Evolutionary conservation across 2,113 vertebrate species (phyloP).

Genomic region (Ammodytes dubius): DNA sequence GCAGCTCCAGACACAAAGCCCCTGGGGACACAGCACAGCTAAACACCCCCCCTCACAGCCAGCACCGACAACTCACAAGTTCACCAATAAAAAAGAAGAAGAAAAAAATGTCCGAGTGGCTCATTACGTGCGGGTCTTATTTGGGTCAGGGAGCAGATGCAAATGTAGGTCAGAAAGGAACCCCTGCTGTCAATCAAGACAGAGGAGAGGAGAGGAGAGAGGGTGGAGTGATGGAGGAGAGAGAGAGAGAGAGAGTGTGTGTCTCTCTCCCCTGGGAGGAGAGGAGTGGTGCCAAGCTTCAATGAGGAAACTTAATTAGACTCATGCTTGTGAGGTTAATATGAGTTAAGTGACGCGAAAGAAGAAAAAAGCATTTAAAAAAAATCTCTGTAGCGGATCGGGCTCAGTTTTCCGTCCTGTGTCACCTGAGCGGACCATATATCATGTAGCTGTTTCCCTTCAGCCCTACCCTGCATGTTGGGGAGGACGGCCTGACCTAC

Average conservation of each 20-base stretch:
- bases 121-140: conserved; percentile 77
- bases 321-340: conserved; percentile 61
- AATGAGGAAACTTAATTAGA: conserved; percentile 71
- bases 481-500: conserved; percentile 80
- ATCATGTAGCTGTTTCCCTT: conserved; percentile 66
- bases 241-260: conserved; percentile 38
- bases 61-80: conserved; percentile 62
- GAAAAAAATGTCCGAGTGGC: conserved; percentile 44
- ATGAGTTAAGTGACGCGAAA: conserved; percentile 50
- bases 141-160: conserved; percentile 84
- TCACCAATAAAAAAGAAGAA: conserved; percentile 11
- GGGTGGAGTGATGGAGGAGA: conserved; percentile 37
- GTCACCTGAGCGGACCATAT: conserved; percentile 22
- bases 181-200: conserved; percentile 81
- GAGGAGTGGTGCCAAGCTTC: conserved; percentile 48
- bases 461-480: conserved; percentile 44
- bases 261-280: conserved; percentile 51
- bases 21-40: conserved; percentile 59
- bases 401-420: conserved; percentile 28
- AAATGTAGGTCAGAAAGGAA: conserved; percentile 84
- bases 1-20: conserved; percentile 76
- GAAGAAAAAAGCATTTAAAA: conserved; percentile 68
- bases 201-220: conserved; percentile 43
- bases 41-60: conserved; percentile 40
- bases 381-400: conserved; percentile 78